These are phyloP conservation scores for Platyscapa corneri DNA, from an alignment of 1,140 invertebrate species.

Conservation along the genomic window DNA sequence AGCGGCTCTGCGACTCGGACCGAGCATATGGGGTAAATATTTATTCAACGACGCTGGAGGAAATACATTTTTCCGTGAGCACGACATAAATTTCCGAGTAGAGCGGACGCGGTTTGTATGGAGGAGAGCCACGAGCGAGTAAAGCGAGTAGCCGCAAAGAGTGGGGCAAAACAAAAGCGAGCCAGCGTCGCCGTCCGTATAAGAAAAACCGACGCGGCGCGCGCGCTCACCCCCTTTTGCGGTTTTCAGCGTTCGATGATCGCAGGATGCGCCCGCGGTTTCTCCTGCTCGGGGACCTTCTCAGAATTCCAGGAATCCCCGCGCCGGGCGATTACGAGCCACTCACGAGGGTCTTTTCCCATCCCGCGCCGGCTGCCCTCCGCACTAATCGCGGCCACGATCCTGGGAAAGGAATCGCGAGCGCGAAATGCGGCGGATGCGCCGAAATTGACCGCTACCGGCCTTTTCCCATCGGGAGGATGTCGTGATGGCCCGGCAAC, in stretches of 20 bases:
- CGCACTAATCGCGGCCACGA: background rate
- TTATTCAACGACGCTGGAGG: background rate
- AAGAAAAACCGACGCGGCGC: background rate
- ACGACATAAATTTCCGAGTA: slow-evolving; percentile 1
- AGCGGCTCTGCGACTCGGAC: background rate
- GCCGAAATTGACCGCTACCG: background rate
- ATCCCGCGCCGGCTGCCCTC: background rate
- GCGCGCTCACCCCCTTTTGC: background rate
- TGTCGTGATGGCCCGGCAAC: too few relatives aligned
- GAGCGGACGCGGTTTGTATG: background rate
- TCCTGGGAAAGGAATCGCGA: slow-evolving; percentile 11
- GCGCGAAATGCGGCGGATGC: background rate
- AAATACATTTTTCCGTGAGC: background rate
- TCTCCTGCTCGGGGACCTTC: background rate
- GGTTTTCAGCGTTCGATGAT: slow-evolving; percentile 12
- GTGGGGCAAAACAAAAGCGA: background rate
- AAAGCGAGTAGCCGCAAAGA: background rate
- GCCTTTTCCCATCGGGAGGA: background rate
- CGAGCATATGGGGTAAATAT: background rate
- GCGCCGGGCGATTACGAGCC: background rate
- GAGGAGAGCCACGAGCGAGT: too few relatives aligned
- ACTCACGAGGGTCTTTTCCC: background rate
- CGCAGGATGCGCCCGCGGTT: slow-evolving; percentile 19
- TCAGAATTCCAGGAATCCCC: background rate
- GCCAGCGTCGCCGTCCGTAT: background rate